Evolutionary conservation across 2,113 vertebrate genomes (phyloP).

Genomic region (Trachemys scripta): DNA sequence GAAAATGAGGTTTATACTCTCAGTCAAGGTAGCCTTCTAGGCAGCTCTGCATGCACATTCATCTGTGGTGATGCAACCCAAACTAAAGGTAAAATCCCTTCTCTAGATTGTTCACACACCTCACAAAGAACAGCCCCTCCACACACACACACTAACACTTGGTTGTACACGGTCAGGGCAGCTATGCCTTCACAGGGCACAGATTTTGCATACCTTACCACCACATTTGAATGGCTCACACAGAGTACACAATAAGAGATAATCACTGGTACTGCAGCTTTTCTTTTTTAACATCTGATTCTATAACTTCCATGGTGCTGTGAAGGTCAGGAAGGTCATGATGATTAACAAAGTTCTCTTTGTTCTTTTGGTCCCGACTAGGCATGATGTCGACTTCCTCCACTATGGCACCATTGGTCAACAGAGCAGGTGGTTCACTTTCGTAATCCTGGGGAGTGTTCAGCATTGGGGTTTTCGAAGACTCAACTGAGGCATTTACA

Average conservation of each 20-base stretch:
- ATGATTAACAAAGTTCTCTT: neutral
- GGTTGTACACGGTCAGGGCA: neutral
- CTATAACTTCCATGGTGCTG: fast-evolving
- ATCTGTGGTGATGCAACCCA: neutral
- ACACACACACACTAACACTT: neutral
- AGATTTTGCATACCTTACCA: neutral
- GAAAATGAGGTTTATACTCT: neutral
- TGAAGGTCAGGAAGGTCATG: fast-evolving
- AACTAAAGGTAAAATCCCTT: neutral
- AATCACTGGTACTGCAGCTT: constrained; percentile 20
- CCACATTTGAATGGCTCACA: neutral
- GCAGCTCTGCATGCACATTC: neutral
- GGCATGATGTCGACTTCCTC: neutral
- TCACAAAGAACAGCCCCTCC: neutral
- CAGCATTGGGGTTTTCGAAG: neutral
- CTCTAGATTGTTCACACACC: neutral
- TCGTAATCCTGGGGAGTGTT: constrained; percentile 49
- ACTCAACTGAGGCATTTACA: neutral
- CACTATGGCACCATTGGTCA: constrained; percentile 61
- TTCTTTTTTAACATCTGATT: neutral
- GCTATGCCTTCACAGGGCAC: neutral
- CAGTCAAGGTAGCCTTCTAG: neutral
- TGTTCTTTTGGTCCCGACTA: neutral
- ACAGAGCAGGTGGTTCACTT: neutral
- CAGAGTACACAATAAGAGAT: neutral